A percentile compares a stretch with the other conserved stretches of the same genome.
Conservation (phyloP, 2,888 invertebrate species). For the Apodemia hepburni region DNA sequence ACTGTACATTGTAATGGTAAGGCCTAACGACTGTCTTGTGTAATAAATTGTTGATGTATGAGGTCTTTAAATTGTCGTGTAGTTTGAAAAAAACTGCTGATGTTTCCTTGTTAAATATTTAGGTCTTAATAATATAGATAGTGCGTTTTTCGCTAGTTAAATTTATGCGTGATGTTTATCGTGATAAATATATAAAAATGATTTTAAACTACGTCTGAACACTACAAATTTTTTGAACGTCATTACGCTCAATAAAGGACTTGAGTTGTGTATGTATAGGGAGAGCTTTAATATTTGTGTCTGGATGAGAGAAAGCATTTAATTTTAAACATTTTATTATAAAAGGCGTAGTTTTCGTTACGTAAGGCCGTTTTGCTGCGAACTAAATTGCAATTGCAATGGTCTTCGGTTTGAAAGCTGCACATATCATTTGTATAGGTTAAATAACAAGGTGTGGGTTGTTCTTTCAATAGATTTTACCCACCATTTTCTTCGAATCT, state of each 20-base stretch:
- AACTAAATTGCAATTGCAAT: slow-evolving; percentile 37
- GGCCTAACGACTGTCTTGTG: slow-evolving; percentile 77
- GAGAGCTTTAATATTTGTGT: slow-evolving; percentile 12
- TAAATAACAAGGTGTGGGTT: slow-evolving; percentile 39
- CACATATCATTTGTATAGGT: slow-evolving; percentile 63
- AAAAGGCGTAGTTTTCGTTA: slow-evolving; percentile 5
- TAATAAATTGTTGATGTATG: slow-evolving; percentile 53
- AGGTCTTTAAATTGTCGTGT: slow-evolving; percentile 24
- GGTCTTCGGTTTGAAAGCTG: slow-evolving; percentile 45
- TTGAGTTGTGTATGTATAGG: slow-evolving; percentile 5
- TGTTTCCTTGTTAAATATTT: slow-evolving; percentile 47
- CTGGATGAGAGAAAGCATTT: slow-evolving; percentile 7
- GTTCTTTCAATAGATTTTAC: slow-evolving; percentile 42
- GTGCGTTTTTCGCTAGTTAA: slow-evolving; percentile 13
- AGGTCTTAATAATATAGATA: slow-evolving; percentile 37
- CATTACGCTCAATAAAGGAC: slow-evolving; percentile 1
- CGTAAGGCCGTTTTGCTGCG: slow-evolving; percentile 38
- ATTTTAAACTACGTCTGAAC: slow-evolving; percentile 5
- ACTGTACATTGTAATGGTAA: slow-evolving; percentile 73
- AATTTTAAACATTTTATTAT: neutral
- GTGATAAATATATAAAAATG: slow-evolving; percentile 9
- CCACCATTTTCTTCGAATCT: slow-evolving; percentile 52
- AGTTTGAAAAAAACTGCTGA: slow-evolving; percentile 20
- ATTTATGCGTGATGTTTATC: slow-evolving; percentile 14
- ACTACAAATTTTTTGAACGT: neutral